Conservation (phyloP, 2,888 invertebrate species). For the Cotesia congregata region DNA sequence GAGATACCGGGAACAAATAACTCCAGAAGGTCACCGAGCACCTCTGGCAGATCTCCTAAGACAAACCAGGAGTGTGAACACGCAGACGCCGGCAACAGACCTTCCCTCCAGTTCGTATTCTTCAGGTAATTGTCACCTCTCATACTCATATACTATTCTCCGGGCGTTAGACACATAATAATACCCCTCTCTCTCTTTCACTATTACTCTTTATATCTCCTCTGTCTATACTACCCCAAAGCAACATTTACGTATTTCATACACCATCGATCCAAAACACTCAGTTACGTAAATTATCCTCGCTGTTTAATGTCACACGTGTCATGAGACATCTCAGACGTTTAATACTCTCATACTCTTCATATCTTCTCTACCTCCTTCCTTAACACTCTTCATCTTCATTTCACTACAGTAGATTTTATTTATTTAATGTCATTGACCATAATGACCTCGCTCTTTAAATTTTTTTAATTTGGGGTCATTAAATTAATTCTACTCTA, state of each 20-base stretch:
- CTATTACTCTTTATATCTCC: constrained; percentile 18
- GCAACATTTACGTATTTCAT: constrained; percentile 11
- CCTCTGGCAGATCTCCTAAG: constrained; percentile 84
- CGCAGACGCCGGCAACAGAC: constrained; percentile 85
- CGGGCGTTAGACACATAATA: constrained; percentile 1
- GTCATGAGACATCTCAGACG: background rate
- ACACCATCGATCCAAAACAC: background rate
- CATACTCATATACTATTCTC: background rate
- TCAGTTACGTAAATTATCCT: constrained; percentile 14
- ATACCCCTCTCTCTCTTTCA: background rate
- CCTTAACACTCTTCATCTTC: too few species aligned
- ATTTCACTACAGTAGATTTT: too few species aligned
- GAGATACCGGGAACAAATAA: constrained; percentile 74
- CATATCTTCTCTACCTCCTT: background rate
- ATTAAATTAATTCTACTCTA: too few species aligned
- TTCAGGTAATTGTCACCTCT: constrained; percentile 73
- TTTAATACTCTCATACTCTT: constrained; percentile 1
- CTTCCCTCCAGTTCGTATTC: constrained; percentile 79
- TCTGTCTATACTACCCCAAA: constrained; percentile 28
- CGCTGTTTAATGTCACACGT: constrained; percentile 17
- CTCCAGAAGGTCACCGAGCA: constrained; percentile 89
- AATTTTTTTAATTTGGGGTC: too few species aligned
- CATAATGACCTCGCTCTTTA: too few species aligned
- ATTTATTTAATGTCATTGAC: too few species aligned
- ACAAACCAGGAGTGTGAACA: constrained; percentile 82